Evolutionary conservation across 2,797 vertebrate genomes (phyloP).

Genomic region (Sus cebifrons): DNA sequence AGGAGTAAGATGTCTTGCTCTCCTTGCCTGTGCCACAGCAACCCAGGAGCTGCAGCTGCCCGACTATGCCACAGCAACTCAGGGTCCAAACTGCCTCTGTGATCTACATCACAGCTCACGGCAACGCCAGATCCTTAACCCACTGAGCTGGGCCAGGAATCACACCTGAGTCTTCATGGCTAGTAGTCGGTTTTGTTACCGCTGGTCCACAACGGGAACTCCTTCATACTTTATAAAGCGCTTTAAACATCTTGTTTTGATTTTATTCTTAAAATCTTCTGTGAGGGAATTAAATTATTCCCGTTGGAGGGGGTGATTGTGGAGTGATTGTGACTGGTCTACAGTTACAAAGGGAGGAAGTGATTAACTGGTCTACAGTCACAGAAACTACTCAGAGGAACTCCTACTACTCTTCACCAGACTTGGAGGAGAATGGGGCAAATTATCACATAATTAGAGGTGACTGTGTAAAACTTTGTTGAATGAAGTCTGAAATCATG

Average conservation of each 20-base stretch:
- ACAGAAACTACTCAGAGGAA: constrained; percentile 20
- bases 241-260: constrained; percentile 45
- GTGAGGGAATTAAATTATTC: not conserved
- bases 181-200: too few species aligned
- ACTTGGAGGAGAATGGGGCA: not conserved
- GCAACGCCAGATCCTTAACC: too few species aligned
- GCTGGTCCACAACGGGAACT: too few species aligned
- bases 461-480: not conserved
- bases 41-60: too few species aligned
- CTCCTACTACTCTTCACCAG: not conserved
- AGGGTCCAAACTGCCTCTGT: too few species aligned
- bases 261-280: constrained; percentile 46
- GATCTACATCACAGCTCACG: too few species aligned
- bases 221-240: constrained; percentile 5
- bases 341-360: not conserved
- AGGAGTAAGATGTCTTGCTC: too few species aligned
- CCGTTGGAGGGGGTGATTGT: not conserved
- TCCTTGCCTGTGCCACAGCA: too few species aligned
- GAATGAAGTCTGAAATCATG: constrained; percentile 61
- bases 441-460: not conserved
- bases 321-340: not conserved
- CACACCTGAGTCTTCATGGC: too few species aligned
- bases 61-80: too few species aligned
- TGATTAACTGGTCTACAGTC: not conserved
- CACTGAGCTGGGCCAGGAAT: too few species aligned